Conservation (phyloP, 2,888 invertebrate species). For the Parascotia fuliginaria region DNA sequence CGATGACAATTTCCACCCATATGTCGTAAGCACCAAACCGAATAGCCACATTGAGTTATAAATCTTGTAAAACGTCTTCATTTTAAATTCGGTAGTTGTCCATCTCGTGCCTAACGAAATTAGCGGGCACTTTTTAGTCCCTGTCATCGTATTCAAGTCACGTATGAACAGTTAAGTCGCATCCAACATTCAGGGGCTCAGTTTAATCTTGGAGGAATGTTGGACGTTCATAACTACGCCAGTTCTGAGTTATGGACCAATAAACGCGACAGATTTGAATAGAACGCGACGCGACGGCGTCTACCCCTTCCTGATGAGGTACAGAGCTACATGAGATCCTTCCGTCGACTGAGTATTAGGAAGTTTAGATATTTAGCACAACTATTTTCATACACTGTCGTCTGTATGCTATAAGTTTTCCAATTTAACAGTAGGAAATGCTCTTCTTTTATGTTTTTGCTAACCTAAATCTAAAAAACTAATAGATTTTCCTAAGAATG, state of each 20-base stretch:
- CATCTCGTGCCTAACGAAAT: slow-evolving; percentile 58
- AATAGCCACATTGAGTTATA: slow-evolving; percentile 60
- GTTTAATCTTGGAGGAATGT: slow-evolving; percentile 78
- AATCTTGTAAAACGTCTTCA: slow-evolving; percentile 56
- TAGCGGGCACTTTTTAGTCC: slow-evolving; percentile 66
- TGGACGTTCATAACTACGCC: slow-evolving; percentile 66
- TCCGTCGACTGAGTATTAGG: slow-evolving; percentile 43
- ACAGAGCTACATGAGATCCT: slow-evolving; percentile 45
- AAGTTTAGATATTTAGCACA: slow-evolving; percentile 28
- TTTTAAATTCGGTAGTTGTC: slow-evolving; percentile 61
- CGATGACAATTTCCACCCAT: slow-evolving; percentile 37
- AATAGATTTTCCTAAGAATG: slow-evolving; percentile 14
- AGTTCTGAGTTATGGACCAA: slow-evolving; percentile 75
- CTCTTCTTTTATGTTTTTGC: not conserved
- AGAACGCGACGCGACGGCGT: slow-evolving; percentile 61
- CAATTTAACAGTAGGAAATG: slow-evolving; percentile 4
- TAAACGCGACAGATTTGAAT: slow-evolving; percentile 76
- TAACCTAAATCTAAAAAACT: slow-evolving; percentile 2
- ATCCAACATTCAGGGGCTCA: slow-evolving; percentile 51
- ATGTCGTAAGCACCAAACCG: slow-evolving; percentile 34
- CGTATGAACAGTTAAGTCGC: slow-evolving; percentile 62
- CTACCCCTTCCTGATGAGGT: slow-evolving; percentile 53
- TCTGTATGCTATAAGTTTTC: slow-evolving; percentile 14
- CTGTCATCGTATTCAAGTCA: slow-evolving; percentile 57
- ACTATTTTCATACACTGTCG: slow-evolving; percentile 26